Base-by-base conservation (phyloP, 2,113 vertebrate genomes). In the Leuciscus idus region DNA sequence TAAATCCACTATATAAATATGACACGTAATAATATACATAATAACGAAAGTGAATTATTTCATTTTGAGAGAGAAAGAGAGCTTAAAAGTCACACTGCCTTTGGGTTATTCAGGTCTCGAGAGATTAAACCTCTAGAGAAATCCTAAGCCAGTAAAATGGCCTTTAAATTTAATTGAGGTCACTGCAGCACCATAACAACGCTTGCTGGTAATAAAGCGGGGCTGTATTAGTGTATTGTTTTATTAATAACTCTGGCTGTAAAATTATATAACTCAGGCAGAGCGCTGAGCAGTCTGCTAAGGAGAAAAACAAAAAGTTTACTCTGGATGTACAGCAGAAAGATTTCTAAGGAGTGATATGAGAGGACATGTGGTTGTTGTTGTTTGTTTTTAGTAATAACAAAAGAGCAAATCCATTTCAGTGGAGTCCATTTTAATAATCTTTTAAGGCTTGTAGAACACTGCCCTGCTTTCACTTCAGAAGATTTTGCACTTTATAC, bases 151-250 rank as follows among this genome's bases (percentile, higher is more conserved):
- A 88, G 90, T 89, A 92, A 91, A 93, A 92, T 85, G 82, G 91
- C 91, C 90, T 92, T 91, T 92, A 92, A 91, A 92, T 94, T 93
- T 93, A 95, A 95, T 93, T 92, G 92, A 93, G 91, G 92, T 92
- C 92, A 90, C 88, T 88, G 91, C 83, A 87, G 87, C 77, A 70
- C 91, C 92, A 92, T 92, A 93, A 92, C 92, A 93, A 92, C 89
- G 92, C 92, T 91, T 81, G 86, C 70, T 86, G 89, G 89, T 87
- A 92, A 74, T 92, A 91, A 93, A 92, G 92, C 83, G 84, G 88
- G 90, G 89, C 80, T 90, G 83, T 66, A 84, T 84, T 85, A 81
- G 30, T 48, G 86, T 84, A 89, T 87, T 92, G 85, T 90, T 90
- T 87, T 89, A 92, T 91, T 86, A 89, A 86, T 86, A 90, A 85